Evolutionary conservation across 2,113 vertebrate genomes (phyloP).

Genomic region (Stercorarius parasiticus): DNA sequence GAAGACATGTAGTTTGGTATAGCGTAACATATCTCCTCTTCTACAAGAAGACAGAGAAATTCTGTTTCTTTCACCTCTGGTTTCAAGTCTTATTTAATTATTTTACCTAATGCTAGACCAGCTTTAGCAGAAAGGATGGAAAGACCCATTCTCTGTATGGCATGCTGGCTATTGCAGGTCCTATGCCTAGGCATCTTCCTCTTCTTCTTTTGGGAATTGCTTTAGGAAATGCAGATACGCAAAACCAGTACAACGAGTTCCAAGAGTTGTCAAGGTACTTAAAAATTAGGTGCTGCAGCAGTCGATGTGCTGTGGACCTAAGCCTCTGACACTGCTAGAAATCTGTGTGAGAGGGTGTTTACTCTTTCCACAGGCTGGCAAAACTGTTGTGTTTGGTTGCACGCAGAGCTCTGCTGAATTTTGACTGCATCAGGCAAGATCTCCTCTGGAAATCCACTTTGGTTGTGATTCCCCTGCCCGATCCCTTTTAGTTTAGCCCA

Average conservation of each 20-base stretch:
- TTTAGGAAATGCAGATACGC: background rate
- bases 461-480: background rate
- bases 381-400: background rate
- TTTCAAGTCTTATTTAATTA: background rate
- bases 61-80: background rate
- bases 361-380: background rate
- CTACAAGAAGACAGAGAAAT: background rate
- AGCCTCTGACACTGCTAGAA: background rate
- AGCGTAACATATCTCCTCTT: background rate
- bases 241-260: background rate
- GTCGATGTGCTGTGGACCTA: background rate
- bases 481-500: background rate
- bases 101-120: background rate
- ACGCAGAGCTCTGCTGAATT: background rate
- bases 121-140: background rate
- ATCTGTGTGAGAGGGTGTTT: background rate
- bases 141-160: background rate
- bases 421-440: background rate
- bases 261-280: background rate
- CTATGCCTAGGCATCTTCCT: background rate
- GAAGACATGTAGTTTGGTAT: background rate
- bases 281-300: background rate
- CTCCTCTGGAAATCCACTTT: background rate
- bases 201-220: background rate
- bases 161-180: background rate